phyloP scores from a whole-genome alignment of 2,113 vertebrate genomes.

The Cryptotis parvus region DNA sequence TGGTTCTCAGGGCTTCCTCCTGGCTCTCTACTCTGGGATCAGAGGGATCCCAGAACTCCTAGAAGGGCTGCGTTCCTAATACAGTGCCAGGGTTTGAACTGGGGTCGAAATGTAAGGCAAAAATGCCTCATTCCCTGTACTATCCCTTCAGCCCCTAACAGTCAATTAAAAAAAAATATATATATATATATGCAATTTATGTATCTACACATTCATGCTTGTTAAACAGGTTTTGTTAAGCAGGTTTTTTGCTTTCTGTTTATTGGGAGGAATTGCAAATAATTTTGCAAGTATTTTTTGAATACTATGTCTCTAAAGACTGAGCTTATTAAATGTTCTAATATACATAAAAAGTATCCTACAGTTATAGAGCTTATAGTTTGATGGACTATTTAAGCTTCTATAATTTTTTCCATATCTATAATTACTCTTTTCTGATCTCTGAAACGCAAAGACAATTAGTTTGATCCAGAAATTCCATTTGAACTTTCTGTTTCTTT shows the following conservation, averaged over 20 bases:
- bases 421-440: slow-evolving; percentile 23
- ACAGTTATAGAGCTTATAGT: not conserved
- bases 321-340: not conserved
- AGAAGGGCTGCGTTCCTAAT: too few relatives aligned
- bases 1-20: too few relatives aligned
- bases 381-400: not conserved
- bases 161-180: too few relatives aligned
- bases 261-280: not conserved
- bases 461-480: not conserved
- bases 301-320: not conserved
- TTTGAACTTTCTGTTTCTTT: not conserved
- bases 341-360: not conserved
- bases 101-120: too few relatives aligned
- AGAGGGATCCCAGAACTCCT: too few relatives aligned
- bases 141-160: too few relatives aligned
- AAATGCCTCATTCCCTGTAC: too few relatives aligned
- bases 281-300: slow-evolving; percentile 40
- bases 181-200: too few relatives aligned
- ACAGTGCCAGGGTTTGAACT: too few relatives aligned
- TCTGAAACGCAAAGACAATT: slow-evolving; percentile 23
- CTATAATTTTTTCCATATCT: not conserved
- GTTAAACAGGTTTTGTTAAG: too few relatives aligned
- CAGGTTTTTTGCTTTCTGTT: slow-evolving; percentile 21
- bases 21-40: too few relatives aligned
- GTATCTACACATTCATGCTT: not conserved